phyloP scores from a whole-genome alignment of 2,113 vertebrate species.

The Dromas ardeola region DNA sequence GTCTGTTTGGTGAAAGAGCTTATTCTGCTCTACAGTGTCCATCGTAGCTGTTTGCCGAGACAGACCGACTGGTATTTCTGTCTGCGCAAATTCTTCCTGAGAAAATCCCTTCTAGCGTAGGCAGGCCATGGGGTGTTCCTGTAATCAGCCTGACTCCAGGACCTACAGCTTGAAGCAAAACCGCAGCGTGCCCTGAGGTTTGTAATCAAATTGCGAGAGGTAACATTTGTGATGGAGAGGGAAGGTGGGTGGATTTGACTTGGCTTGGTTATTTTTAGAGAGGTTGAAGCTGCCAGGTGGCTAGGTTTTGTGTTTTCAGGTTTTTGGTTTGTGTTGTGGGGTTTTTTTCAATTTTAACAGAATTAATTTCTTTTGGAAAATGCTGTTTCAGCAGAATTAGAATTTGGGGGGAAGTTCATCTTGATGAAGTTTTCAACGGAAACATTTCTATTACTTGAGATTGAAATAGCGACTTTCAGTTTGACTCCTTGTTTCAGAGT shows the following conservation, averaged over 20 bases:
- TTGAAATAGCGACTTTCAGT: slow-evolving; percentile 51
- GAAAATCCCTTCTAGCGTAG: neutral
- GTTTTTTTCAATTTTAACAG: neutral
- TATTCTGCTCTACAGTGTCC: neutral
- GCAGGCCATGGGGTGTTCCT: slow-evolving; percentile 1
- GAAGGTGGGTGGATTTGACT: slow-evolving; percentile 3
- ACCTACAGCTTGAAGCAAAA: neutral
- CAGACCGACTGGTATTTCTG: neutral
- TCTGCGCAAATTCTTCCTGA: neutral
- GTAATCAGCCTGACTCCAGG: neutral
- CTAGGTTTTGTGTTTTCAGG: neutral
- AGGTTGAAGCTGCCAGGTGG: neutral
- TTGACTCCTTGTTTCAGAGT: slow-evolving; percentile 40
- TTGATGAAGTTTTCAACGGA: slow-evolving; percentile 29
- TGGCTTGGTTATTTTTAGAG: slow-evolving; percentile 11
- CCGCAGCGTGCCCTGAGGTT: neutral
- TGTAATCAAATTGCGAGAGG: neutral
- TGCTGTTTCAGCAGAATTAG: slow-evolving; percentile 1
- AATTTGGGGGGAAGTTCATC: slow-evolving; percentile 13
- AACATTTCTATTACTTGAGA: neutral
- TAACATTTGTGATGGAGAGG: neutral
- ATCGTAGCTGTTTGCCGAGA: neutral
- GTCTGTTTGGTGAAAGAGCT: neutral
- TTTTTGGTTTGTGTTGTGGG: neutral
- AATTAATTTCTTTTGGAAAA: neutral